phyloP scores from a whole-genome alignment of 2,113 vertebrate genomes.

The Romanogobio albipinnatus region DNA sequence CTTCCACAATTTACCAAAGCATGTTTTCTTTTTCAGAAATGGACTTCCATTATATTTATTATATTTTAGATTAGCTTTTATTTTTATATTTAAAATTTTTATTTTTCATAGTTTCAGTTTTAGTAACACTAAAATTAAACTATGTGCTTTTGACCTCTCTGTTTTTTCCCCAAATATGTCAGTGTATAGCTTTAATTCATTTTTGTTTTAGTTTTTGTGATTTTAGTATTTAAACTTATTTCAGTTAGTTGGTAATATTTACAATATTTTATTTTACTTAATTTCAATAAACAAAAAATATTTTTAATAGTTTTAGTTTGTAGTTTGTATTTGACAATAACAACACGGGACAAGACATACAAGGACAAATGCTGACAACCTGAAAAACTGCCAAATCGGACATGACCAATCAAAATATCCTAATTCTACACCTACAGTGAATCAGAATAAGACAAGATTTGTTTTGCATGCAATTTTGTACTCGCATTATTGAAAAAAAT shows the following conservation, averaged over 20 bases:
- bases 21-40: background rate
- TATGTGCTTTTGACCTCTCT: background rate
- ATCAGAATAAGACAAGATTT: background rate
- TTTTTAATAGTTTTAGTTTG: background rate
- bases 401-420: background rate
- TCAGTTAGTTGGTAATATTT: background rate
- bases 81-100: background rate
- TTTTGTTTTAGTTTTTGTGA: background rate
- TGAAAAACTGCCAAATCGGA: background rate
- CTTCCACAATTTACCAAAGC: background rate
- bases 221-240: background rate
- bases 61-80: background rate
- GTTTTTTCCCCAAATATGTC: background rate
- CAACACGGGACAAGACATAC: background rate
- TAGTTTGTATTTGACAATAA: background rate
- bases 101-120: background rate
- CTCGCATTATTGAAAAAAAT: background rate
- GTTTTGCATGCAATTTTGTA: background rate
- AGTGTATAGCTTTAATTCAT: background rate
- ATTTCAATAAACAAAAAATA: background rate
- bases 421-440: background rate
- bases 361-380: background rate
- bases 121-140: background rate
- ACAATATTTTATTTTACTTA: background rate
- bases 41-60: background rate